phyloP scores from a whole-genome alignment of 2,888 invertebrate species.

The Polia nebulosa region DNA sequence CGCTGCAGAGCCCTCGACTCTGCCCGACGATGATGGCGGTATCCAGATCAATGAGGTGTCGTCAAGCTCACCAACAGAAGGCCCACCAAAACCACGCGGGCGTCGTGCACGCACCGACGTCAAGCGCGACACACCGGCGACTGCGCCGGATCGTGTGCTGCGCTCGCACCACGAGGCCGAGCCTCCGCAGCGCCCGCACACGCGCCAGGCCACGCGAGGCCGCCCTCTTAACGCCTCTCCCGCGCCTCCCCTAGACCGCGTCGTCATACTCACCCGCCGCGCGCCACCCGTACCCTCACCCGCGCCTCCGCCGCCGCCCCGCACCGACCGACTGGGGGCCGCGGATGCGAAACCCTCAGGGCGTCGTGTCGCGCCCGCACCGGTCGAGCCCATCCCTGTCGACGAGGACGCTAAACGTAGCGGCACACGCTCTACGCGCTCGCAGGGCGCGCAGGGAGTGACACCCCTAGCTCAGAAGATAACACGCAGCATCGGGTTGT shows the following conservation, averaged over 20 bases:
- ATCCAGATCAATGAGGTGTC: constrained; percentile 93
- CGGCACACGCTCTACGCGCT: constrained; percentile 72
- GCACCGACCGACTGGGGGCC: constrained; percentile 54
- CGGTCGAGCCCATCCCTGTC: constrained; percentile 53
- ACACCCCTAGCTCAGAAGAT: constrained; percentile 75
- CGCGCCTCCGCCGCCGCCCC: constrained; percentile 63
- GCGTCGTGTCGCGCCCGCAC: constrained; percentile 61
- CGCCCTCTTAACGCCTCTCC: constrained; percentile 60
- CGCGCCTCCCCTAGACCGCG: constrained; percentile 73
- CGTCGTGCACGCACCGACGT: constrained; percentile 74
- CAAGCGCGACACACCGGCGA: constrained; percentile 65
- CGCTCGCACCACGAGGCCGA: constrained; percentile 85
- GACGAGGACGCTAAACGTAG: constrained; percentile 67
- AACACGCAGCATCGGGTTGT: constrained; percentile 75
- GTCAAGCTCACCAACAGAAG: constrained; percentile 91
- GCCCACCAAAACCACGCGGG: constrained; percentile 77
- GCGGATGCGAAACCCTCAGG: constrained; percentile 52
- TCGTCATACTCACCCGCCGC: constrained; percentile 82
- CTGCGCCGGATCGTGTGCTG: constrained; percentile 82
- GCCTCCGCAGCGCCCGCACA: constrained; percentile 76
- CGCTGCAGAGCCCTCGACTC: constrained; percentile 34
- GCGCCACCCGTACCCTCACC: constrained; percentile 67
- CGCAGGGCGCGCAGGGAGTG: constrained; percentile 67
- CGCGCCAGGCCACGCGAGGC: constrained; percentile 72
- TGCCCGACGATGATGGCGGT: constrained; percentile 78